Evolutionary conservation across 2,797 vertebrate genomes (phyloP).

Genomic region (Sylvilagus floridanus): DNA sequence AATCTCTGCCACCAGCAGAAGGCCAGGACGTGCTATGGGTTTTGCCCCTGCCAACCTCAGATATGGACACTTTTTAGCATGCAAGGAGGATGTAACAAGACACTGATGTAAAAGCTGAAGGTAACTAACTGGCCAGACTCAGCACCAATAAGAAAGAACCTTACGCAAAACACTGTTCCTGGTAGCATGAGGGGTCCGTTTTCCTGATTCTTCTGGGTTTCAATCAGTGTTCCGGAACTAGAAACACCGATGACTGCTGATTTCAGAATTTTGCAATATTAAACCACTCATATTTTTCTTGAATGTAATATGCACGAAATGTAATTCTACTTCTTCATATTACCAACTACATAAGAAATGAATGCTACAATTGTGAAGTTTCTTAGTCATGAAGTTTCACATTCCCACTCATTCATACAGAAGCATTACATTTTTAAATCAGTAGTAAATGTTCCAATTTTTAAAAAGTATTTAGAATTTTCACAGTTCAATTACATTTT

Average conservation of each 20-base stretch:
- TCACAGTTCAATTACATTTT: neutral
- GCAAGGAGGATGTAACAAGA: neutral
- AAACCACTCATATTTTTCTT: neutral
- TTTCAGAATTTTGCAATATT: slow-evolving; percentile 27
- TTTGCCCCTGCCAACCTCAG: neutral
- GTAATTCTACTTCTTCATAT: slow-evolving; percentile 30
- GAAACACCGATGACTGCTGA: neutral
- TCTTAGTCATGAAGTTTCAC: too few relatives aligned
- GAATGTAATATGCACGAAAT: neutral
- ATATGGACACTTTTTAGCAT: neutral
- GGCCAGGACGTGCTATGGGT: neutral
- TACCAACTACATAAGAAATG: neutral
- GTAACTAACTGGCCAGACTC: neutral
- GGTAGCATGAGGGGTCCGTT: neutral
- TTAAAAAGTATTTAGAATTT: slow-evolving; percentile 2
- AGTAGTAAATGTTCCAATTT: neutral
- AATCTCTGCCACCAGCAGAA: neutral
- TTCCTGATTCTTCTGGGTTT: neutral
- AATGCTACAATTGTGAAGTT: neutral
- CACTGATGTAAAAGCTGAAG: neutral
- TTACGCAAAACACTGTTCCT: neutral
- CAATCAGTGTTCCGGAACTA: neutral
- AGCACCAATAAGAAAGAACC: neutral
- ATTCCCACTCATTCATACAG: too few relatives aligned
- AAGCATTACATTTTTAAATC: too few relatives aligned